Conservation (phyloP, 2,797 vertebrate species). For the Falco novaeseelandiae region DNA sequence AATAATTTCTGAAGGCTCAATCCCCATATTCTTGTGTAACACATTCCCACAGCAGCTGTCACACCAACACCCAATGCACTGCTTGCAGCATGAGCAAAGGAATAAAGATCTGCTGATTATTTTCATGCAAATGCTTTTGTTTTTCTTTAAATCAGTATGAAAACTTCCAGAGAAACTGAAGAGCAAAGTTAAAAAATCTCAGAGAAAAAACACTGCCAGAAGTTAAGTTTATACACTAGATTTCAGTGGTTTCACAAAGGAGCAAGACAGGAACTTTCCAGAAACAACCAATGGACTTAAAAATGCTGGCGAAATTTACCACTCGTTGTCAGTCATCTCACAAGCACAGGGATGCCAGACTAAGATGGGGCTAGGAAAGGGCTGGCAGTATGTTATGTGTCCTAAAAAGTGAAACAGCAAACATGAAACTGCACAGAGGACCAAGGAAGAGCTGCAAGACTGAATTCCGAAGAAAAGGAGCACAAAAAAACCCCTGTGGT, state of each 20-base stretch:
- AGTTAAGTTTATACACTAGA: background rate
- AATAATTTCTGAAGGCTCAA: constrained; percentile 41
- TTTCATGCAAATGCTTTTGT: background rate
- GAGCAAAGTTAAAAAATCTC: background rate
- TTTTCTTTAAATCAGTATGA: background rate
- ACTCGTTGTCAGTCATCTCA: background rate
- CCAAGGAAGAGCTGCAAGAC: background rate
- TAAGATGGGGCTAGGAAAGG: background rate
- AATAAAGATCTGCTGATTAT: constrained; percentile 35
- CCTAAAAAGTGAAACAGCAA: background rate
- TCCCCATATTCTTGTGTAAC: constrained; percentile 5
- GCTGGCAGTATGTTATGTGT: background rate
- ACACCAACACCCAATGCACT: constrained; percentile 42
- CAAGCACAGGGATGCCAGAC: background rate
- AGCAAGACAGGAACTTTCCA: background rate
- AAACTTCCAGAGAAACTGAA: background rate
- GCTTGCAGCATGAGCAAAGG: background rate
- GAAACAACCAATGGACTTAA: background rate
- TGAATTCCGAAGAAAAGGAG: background rate
- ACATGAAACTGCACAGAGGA: background rate
- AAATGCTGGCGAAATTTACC: background rate
- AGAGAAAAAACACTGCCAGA: background rate
- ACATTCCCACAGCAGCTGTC: constrained; percentile 56
- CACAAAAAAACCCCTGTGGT: fast-evolving
- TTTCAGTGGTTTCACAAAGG: background rate